A percentile compares a stretch with the other conserved stretches of the same genome.
These are phyloP conservation scores for Elachura formosa DNA, from an alignment of 2,113 vertebrate genomes.

Conservation along the genomic window DNA sequence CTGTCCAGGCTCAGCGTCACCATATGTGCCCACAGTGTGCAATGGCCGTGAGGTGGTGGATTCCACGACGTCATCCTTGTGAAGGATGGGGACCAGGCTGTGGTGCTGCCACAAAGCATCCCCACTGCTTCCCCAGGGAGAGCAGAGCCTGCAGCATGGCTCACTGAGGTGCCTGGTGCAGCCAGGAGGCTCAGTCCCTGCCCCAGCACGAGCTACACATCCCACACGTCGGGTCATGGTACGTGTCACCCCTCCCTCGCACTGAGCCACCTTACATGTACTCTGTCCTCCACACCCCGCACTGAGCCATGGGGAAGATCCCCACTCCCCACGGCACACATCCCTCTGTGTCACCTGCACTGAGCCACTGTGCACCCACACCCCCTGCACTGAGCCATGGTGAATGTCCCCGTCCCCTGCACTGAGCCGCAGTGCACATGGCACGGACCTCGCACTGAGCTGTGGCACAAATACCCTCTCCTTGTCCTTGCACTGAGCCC, in stretches of 20 bases:
- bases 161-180: background rate
- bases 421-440: background rate
- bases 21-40: slow-evolving; percentile 90
- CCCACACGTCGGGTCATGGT: accelerated
- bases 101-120: background rate
- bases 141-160: accelerated
- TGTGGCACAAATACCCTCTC: background rate
- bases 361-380: background rate
- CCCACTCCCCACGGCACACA: accelerated
- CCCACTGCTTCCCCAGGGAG: background rate
- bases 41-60: slow-evolving; percentile 95
- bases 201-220: background rate
- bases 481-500: background rate
- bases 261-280: background rate
- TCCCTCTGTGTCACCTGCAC: background rate
- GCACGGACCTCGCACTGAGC: background rate
- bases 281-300: background rate
- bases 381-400: background rate
- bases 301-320: background rate
- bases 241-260: background rate
- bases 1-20: slow-evolving; percentile 79
- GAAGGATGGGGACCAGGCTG: slow-evolving; percentile 27
- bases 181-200: background rate
- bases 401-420: background rate
- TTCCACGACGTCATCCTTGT: slow-evolving; percentile 94